phyloP scores from a whole-genome alignment of 2,888 invertebrate species.

The Ornithoptera priamus region DNA sequence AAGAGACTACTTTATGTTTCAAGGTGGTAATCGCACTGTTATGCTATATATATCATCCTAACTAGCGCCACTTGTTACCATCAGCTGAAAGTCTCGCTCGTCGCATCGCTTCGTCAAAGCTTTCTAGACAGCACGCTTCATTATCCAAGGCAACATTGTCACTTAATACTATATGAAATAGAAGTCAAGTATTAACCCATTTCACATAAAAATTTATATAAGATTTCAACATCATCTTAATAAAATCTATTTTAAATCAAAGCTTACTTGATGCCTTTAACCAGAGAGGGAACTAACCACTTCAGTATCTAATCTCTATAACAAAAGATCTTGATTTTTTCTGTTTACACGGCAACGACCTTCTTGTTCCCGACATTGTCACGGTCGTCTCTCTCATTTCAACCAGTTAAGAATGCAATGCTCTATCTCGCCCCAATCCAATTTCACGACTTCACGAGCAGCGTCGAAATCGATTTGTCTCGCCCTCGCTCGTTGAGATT shows the following conservation, averaged over 20 bases:
- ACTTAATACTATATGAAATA: too few relatives aligned
- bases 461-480: conserved; percentile 66
- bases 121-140: too few relatives aligned
- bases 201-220: too few relatives aligned
- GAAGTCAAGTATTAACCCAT: too few relatives aligned
- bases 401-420: conserved; percentile 43
- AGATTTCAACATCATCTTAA: too few relatives aligned
- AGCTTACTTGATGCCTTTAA: not conserved
- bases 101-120: too few relatives aligned
- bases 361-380: conserved; percentile 47
- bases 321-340: conserved; percentile 59
- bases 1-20: too few relatives aligned
- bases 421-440: conserved; percentile 54
- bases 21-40: too few relatives aligned
- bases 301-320: conserved; percentile 47
- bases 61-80: too few relatives aligned
- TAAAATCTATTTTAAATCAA: not conserved
- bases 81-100: too few relatives aligned
- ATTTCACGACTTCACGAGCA: conserved; percentile 58
- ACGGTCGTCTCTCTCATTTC: conserved; percentile 46
- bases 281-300: conserved; percentile 18
- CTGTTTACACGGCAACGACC: conserved; percentile 68
- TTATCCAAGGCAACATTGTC: too few relatives aligned
- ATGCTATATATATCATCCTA: too few relatives aligned
- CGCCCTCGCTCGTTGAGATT: conserved; percentile 58